Evolutionary conservation across 2,113 vertebrate species (phyloP).

Genomic region (Coracopsis vasa): DNA sequence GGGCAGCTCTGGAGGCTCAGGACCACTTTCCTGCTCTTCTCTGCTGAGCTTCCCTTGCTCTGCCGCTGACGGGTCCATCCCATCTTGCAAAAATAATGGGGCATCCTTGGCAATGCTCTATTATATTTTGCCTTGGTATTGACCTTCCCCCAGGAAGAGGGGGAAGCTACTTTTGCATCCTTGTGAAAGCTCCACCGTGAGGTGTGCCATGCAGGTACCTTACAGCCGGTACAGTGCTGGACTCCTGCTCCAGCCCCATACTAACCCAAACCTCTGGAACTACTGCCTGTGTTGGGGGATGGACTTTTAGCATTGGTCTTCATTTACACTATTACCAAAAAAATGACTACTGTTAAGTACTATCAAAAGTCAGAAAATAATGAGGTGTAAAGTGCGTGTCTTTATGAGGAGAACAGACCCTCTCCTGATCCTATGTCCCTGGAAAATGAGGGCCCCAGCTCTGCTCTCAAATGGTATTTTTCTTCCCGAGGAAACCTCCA

Average conservation of each 20-base stretch:
- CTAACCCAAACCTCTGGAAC: constrained; percentile 78
- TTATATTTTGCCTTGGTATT: background rate
- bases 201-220: fast-evolving
- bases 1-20: background rate
- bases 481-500: background rate
- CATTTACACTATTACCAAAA: constrained; percentile 71
- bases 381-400: background rate
- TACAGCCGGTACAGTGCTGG: background rate
- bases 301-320: constrained; percentile 72
- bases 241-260: background rate
- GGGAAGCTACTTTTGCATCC: background rate
- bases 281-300: constrained; percentile 71
- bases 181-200: background rate
- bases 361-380: background rate
- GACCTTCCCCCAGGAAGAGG: background rate
- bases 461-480: background rate
- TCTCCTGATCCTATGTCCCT: fast-evolving
- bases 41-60: background rate
- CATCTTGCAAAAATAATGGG: background rate
- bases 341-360: constrained; percentile 69
- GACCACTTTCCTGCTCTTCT: background rate
- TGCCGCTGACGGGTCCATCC: background rate
- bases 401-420: background rate
- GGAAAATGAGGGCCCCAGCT: background rate
- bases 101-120: background rate